Base-by-base conservation (phyloP, 2,888 invertebrate genomes). In the Prosopocoilus inquinatus region DNA sequence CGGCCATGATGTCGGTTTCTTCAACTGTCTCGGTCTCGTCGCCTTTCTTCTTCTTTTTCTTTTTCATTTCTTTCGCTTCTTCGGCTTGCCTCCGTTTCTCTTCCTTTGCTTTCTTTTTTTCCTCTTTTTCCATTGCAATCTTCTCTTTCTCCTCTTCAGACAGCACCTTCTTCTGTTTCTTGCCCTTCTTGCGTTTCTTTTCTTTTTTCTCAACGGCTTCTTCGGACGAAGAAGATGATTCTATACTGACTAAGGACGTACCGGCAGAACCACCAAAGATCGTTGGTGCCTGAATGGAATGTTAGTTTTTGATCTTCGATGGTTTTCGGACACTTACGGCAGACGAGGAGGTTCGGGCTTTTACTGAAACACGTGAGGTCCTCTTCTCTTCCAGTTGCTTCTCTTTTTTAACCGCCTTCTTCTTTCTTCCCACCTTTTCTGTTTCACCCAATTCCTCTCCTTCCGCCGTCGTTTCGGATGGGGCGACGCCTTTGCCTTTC, bases 101-200 rank as follows among this genome's bases (percentile, higher is more conserved):
- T 50, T 44, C 50, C 36, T 45, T 13, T 43, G 49, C 51, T 55
- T 44, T 32, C 50, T 57, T 60, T 64, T 55, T 71, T 48, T 34
- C 9, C 12, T 43, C 38, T 33, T 50, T 20, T 58, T 55, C 15
- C 46, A 49, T 20, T 45, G 36, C 12, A 43, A 9, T 3, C 38
- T 33, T 51, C n/a, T 47, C 47, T 36, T 5, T 46, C 13, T 9
- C 5, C 32, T 52, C 28, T 36, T 52, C 16, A 5, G 45, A n/a
- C 2, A 44, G 5, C 11, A 20, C 15, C 11, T 9, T 9, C 34
- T 12, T 34, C 2, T 2, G 12, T 46, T 20, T 36, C 36, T 11
- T 11, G 36, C 16, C 15, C 3, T 15, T 11, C 16, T 41, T 41
- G 9, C 41, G 41, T 41, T 41, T 41, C 12, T 13, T 41, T 16